phyloP scores from a whole-genome alignment of 1,140 invertebrate genomes.

The Calliopsis andreniformis region DNA sequence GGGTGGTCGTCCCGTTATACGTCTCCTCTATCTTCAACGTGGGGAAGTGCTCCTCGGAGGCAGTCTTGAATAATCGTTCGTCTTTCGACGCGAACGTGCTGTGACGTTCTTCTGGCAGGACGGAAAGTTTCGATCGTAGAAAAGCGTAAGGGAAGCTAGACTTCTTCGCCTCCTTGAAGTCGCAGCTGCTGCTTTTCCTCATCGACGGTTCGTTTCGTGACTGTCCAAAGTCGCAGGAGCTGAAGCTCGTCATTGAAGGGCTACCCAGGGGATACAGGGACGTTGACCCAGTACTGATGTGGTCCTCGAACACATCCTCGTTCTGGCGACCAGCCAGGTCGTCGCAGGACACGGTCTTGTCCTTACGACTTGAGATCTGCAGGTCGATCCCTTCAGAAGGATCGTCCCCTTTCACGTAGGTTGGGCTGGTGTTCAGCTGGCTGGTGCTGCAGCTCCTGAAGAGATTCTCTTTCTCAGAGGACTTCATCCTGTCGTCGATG shows the following conservation, averaged over 20 bases:
- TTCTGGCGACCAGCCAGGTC: slow-evolving; percentile 68
- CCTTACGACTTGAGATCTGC: slow-evolving; percentile 79
- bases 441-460: slow-evolving; percentile 90
- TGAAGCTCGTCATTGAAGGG: slow-evolving; percentile 58
- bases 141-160: slow-evolving; percentile 90
- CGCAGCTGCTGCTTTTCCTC: slow-evolving; percentile 77
- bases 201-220: slow-evolving; percentile 62
- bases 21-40: slow-evolving; percentile 75
- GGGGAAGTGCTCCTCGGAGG: slow-evolving; percentile 80
- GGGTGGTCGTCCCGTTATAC: slow-evolving; percentile 76
- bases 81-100: slow-evolving; percentile 70
- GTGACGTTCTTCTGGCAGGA: slow-evolving; percentile 87
- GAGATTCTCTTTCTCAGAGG: slow-evolving; percentile 81
- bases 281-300: background rate
- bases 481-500: slow-evolving; percentile 68
- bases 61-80: slow-evolving; percentile 77
- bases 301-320: slow-evolving; percentile 65
- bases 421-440: slow-evolving; percentile 85
- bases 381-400: slow-evolving; percentile 89
- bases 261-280: slow-evolving; percentile 17
- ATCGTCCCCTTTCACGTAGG: slow-evolving; percentile 90
- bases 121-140: slow-evolving; percentile 87
- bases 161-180: slow-evolving; percentile 81
- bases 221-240: slow-evolving; percentile 74
- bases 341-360: slow-evolving; percentile 78